Conservation (phyloP, 1,140 invertebrate genomes). For the Druon quercuslanigerum region DNA sequence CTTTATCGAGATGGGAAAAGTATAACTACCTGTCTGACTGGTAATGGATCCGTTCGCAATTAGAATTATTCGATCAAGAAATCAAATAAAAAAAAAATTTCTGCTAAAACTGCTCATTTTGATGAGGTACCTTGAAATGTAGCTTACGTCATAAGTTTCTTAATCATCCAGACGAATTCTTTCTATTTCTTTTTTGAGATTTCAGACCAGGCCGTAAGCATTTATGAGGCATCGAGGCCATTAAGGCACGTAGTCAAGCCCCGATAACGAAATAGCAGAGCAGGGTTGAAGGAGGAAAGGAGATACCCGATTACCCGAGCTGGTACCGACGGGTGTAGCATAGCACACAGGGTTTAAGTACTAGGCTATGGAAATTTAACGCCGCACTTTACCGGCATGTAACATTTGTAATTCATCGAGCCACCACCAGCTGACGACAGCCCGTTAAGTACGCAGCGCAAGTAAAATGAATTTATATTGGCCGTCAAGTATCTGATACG, state of each 20-base stretch:
- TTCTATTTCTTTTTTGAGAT: neutral
- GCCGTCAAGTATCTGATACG: slow-evolving; percentile 38
- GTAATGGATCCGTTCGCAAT: too few relatives aligned
- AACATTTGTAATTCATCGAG: slow-evolving; percentile 63
- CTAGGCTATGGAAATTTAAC: slow-evolving; percentile 60
- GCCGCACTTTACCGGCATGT: slow-evolving; percentile 46
- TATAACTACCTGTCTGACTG: too few relatives aligned
- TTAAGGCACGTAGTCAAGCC: slow-evolving; percentile 20
- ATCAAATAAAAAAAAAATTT: too few relatives aligned
- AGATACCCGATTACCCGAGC: slow-evolving; percentile 2
- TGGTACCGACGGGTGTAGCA: slow-evolving; percentile 7
- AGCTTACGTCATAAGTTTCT: too few relatives aligned
- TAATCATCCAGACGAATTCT: neutral
- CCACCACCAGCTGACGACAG: slow-evolving; percentile 49
- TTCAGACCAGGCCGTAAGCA: slow-evolving; percentile 28
- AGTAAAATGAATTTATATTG: slow-evolving; percentile 60
- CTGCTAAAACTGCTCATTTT: too few relatives aligned
- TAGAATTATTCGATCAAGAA: too few relatives aligned
- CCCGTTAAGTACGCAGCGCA: slow-evolving; percentile 34
- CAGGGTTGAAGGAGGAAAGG: slow-evolving; percentile 42
- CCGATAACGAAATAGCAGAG: slow-evolving; percentile 55
- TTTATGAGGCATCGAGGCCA: slow-evolving; percentile 27
- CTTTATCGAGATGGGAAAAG: too few relatives aligned
- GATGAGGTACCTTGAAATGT: too few relatives aligned
- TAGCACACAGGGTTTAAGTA: slow-evolving; percentile 45